Evolutionary conservation across 1,140 invertebrate genomes (phyloP), one percentile per base, ranked within the genome.

Genomic region (Oreohelix idahoensis): DNA sequence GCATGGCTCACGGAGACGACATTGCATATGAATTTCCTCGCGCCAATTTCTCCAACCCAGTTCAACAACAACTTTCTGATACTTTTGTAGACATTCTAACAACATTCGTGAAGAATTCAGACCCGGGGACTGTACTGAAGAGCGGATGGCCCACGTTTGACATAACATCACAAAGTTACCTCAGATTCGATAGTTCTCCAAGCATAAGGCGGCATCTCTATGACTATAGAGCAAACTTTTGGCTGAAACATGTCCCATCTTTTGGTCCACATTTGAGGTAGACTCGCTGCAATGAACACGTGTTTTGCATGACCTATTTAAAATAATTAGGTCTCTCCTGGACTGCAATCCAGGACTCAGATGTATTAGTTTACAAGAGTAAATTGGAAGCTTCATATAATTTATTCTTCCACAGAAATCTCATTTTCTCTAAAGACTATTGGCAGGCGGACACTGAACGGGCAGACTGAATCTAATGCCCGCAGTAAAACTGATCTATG

Each of bases 91-190:
- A 70, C 53, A 63, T 80, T 36, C 63, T 80, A 0, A 51, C 79
- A 45, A 45, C 20, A n/a, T 80, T 80, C 29, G 79, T 66, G 13
- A 80, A 29, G n/a, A 71, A 23, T 32, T 80, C 79, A 11, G 36
- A 80, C n/a, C 79, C 79, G 11, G 79, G 42, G 63, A 32, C 20
- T 11, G 79, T 51, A 15, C 38, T 80, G 15, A 42, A 1, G 0
- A n/a, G 38, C 20, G 79, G 79, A 8, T 80, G 79, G 79, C 79
- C 79, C 0, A 10, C 11, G 29, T 80, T 71, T 39, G 79, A 70
- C 4, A 35, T 35, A 38, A 23, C 26, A 20, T 26, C 36, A 17
- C 63, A 66, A n/a, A 13, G 20, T 17, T 80, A 71, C 29, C 79
- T 80, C 20, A 26, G 66, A n/a, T 8, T 80, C 8, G 63, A 49